phyloP scores from a whole-genome alignment of 2,888 invertebrate genomes.

The Pilophorus perplexus region DNA sequence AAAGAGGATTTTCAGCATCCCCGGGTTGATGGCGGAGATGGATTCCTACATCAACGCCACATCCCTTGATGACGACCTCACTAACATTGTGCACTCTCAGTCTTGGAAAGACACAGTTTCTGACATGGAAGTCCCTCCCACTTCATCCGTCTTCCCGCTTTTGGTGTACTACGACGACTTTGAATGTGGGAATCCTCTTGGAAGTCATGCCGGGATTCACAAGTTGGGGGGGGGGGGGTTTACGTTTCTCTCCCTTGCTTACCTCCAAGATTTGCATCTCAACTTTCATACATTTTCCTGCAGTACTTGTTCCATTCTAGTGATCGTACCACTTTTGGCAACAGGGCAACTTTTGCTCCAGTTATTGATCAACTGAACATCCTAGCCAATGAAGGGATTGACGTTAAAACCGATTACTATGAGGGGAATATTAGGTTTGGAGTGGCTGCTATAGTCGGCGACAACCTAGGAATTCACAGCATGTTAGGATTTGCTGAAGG shows the following conservation, averaged over 20 bases:
- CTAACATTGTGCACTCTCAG: no score
- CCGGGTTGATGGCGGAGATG: no score
- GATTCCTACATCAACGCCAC: no score
- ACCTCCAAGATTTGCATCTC: slow-evolving; percentile 5
- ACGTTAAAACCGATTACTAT: slow-evolving; percentile 5
- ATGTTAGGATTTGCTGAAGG: slow-evolving; percentile 25
- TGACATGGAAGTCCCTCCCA: no score
- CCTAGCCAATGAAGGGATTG: background rate
- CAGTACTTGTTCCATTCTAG: background rate
- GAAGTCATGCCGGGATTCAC: slow-evolving; percentile 25
- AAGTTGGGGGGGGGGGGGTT: slow-evolving; percentile 37
- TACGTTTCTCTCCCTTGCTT: slow-evolving; percentile 31
- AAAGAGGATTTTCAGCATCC: no score
- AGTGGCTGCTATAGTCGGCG: slow-evolving; percentile 14
- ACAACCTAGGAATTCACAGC: slow-evolving; percentile 25
- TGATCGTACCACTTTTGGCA: background rate
- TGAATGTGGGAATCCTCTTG: slow-evolving; percentile 4
- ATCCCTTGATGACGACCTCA: no score
- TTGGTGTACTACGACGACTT: no score
- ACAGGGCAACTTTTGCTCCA: background rate
- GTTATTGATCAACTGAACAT: background rate
- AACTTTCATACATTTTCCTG: background rate
- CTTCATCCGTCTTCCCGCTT: no score
- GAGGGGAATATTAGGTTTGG: slow-evolving; percentile 8
- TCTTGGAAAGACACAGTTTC: no score